Conservation (phyloP, 2,113 vertebrate species). For the Elephantulus edwardii region DNA sequence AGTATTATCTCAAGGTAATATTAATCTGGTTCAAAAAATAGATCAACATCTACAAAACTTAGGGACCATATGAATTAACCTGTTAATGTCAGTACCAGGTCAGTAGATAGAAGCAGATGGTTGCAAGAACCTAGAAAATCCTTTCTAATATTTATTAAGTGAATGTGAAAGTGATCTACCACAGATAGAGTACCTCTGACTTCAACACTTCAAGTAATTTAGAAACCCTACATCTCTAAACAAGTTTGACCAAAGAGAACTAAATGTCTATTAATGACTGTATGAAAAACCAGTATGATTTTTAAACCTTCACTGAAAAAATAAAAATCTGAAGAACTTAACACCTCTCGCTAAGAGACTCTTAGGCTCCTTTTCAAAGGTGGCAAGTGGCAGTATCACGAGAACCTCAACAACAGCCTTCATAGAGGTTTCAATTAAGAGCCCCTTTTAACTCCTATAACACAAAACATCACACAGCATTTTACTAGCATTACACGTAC, state of each 20-base stretch:
- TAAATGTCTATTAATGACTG: neutral
- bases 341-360: conserved; percentile 1
- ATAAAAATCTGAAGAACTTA: conserved; percentile 35
- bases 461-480: conserved; percentile 33
- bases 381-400: conserved; percentile 11
- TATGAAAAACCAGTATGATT: too few relatives aligned
- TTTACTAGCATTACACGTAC: conserved; percentile 62
- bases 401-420: conserved; percentile 27
- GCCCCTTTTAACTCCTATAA: conserved; percentile 45
- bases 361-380: neutral
- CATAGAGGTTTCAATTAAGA: conserved; percentile 48
- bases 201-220: conserved; percentile 57
- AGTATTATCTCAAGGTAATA: conserved; percentile 16
- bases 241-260: conserved; percentile 46
- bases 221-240: conserved; percentile 58
- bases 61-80: conserved; percentile 30
- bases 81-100: neutral
- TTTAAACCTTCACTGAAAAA: too few relatives aligned
- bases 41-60: conserved; percentile 39
- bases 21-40: conserved; percentile 45
- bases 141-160: conserved; percentile 47
- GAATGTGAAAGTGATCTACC: conserved; percentile 69
- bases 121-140: neutral
- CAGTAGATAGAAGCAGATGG: neutral
- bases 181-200: conserved; percentile 41